Evolutionary conservation across 2,797 vertebrate genomes (phyloP).

Genomic region (Acestrorhynchus altus): DNA sequence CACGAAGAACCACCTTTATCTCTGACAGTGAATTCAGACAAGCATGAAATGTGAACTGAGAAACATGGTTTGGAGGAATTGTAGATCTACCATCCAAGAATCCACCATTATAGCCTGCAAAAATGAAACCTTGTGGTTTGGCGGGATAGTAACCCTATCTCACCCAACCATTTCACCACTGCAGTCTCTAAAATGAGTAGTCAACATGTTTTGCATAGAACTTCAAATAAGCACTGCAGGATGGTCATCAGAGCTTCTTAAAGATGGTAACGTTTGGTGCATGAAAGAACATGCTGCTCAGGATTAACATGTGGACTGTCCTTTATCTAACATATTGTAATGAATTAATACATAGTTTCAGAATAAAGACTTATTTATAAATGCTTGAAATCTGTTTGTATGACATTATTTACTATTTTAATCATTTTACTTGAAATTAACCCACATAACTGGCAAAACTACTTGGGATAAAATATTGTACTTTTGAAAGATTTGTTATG

Average conservation of each 20-base stretch:
- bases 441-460: no score
- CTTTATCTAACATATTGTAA: no score
- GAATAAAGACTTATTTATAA: no score
- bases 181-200: not conserved
- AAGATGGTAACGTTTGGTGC: not conserved
- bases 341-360: no score
- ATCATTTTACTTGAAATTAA: no score
- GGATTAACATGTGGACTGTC: no score
- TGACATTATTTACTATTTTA: no score
- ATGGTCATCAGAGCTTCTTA: not conserved
- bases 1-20: no score
- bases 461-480: no score
- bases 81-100: not conserved
- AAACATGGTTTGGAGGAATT: not conserved
- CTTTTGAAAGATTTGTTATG: no score
- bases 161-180: not conserved
- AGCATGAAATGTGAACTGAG: not conserved
- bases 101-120: not conserved
- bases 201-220: not conserved
- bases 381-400: no score
- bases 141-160: not conserved
- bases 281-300: no score
- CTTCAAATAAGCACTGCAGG: not conserved
- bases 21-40: not conserved
- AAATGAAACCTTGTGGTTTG: not conserved